Evolutionary conservation across 2,797 vertebrate species (phyloP).

Genomic region (Danio jaintianensis): DNA sequence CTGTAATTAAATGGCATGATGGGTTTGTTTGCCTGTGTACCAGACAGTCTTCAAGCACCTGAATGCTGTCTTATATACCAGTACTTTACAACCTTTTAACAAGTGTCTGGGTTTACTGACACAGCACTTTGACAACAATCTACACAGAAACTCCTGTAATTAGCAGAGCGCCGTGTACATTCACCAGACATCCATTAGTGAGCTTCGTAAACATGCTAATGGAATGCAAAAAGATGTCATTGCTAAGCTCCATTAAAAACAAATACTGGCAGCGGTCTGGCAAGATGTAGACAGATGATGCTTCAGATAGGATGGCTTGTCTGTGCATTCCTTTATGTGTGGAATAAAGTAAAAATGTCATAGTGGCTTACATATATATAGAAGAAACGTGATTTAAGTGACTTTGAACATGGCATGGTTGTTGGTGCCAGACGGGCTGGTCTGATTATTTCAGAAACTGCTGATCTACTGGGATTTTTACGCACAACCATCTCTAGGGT

Average conservation of each 20-base stretch:
- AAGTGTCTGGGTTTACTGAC: slow-evolving; percentile 39
- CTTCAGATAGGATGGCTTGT: neutral
- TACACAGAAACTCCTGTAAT: slow-evolving; percentile 53
- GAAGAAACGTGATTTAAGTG: no score
- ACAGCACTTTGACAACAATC: slow-evolving; percentile 54
- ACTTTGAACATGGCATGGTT: no score
- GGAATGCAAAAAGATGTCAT: neutral
- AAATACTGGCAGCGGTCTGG: neutral
- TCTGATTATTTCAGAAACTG: no score
- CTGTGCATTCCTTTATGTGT: neutral
- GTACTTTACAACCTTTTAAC: slow-evolving; percentile 41
- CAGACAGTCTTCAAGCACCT: slow-evolving; percentile 27
- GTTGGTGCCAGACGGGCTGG: no score
- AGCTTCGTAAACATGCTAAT: slow-evolving; percentile 22
- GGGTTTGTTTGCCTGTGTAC: neutral
- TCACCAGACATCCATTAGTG: slow-evolving; percentile 3
- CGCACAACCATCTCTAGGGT: no score
- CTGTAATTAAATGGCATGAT: neutral
- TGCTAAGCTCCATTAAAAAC: neutral
- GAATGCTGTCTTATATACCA: slow-evolving; percentile 29
- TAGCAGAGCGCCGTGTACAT: slow-evolving; percentile 22
- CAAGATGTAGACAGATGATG: neutral
- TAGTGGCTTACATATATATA: no score
- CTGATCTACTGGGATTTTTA: no score
- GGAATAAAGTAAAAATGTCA: no score